Base-by-base conservation (phyloP, 2,888 invertebrate genomes). In the Heliconius aoede region DNA sequence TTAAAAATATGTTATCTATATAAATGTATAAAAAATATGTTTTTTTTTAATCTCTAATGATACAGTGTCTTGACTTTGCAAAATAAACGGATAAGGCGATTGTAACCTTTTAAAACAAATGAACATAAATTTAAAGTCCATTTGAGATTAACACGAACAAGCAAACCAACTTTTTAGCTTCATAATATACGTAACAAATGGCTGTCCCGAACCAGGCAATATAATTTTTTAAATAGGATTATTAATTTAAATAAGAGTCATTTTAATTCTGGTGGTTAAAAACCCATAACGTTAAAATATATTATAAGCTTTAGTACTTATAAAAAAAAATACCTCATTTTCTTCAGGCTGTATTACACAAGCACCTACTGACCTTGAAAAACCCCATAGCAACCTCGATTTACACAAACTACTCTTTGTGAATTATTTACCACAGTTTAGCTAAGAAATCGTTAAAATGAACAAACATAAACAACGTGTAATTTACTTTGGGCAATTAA, bases 1-100 rank as follows among this genome's bases (percentile, higher is more conserved):
- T 65, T 40, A 65, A 65, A 65, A 65, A 65, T 65, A 36, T 65
- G n/a, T 65, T 65, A 65, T 65, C 65, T 65, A 18, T 62, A 30
- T 26, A 15, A 30, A 36, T 24, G 58, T n/a, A n/a, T n/a, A 64
- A 30, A 11, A 32, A 64, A 11, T 5, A 3, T 64, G 32, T 24
- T 64, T 24, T 30, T 61, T 24, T n/a, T 64, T n/a, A n/a, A 32
- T 64, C 64, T 64, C 64, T 13, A 2, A 64, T n/a, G 32, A 64
- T 21, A 64, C 36, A 5, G 32, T 36, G 36, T 36, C 64, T 36
- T 64, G 36, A 64, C 36, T 64, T 36, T n/a, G 24, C 36, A 36
- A 61, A 61, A 15, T 61, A 61, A 61, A 61, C 1, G 24, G n/a
- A 58, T 11, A 58, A 58, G 58, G 58, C 24, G n/a, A 46, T 18